These are phyloP conservation scores for Pseudorhombus dupliciocellatus DNA, from an alignment of 2,113 vertebrate species.

Conservation along the genomic window DNA sequence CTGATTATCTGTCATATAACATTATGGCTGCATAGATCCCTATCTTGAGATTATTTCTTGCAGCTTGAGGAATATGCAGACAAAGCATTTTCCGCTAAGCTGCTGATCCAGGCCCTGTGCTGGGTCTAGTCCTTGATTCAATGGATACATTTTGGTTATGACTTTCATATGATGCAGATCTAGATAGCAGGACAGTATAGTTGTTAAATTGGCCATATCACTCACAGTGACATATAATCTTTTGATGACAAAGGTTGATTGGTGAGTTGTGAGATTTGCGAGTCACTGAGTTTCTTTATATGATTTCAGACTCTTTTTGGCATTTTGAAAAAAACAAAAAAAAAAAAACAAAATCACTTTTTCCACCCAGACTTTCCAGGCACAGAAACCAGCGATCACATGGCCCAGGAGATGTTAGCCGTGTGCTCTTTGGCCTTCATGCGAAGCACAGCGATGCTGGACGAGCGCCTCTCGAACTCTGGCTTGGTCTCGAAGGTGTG, in stretches of 20 bases:
- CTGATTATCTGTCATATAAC: slow-evolving; percentile 6
- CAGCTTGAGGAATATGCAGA: slow-evolving; percentile 8
- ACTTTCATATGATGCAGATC: neutral
- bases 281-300: slow-evolving; percentile 6
- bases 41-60: neutral
- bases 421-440: slow-evolving; percentile 99
- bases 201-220: neutral
- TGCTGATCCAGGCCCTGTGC: neutral
- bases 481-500: slow-evolving; percentile 95
- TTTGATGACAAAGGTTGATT: neutral
- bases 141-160: neutral
- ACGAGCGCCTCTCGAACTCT: slow-evolving; percentile 95
- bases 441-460: slow-evolving; percentile 97
- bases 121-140: neutral
- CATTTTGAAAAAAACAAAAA: too few species aligned
- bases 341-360: too few species aligned
- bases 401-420: slow-evolving; percentile 99
- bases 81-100: neutral
- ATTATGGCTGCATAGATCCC: neutral
- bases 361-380: slow-evolving; percentile 11
- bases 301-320: slow-evolving; percentile 4
- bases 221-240: neutral
- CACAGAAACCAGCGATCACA: slow-evolving; percentile 80
- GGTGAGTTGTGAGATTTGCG: slow-evolving; percentile 6
- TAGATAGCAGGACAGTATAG: neutral